Evolutionary conservation across 2,888 invertebrate genomes (phyloP).

Genomic region (Drosophila recens): DNA sequence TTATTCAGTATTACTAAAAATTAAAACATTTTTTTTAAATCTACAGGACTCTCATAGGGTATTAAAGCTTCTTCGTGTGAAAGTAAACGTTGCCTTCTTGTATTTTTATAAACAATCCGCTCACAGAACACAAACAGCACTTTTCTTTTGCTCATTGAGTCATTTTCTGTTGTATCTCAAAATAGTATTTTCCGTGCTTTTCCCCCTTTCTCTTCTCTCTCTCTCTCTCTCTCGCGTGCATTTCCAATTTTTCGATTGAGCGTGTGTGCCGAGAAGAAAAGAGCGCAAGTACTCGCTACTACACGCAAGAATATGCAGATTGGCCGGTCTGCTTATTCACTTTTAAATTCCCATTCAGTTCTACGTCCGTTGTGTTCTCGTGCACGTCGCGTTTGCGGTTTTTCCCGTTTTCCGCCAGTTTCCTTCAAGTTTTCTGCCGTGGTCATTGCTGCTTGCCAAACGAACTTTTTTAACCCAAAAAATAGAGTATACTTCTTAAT

Average conservation of each 20-base stretch:
- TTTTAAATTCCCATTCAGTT: slow-evolving; percentile 59
- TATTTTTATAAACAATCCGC: slow-evolving; percentile 11
- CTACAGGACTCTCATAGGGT: background rate
- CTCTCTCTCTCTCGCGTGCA: background rate
- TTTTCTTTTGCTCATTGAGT: slow-evolving; percentile 56
- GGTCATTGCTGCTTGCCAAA: slow-evolving; percentile 30
- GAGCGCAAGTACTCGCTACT: slow-evolving; percentile 30
- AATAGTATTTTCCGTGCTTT: slow-evolving; percentile 55
- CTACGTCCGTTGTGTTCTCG: slow-evolving; percentile 72
- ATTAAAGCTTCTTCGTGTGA: background rate
- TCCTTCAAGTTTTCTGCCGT: slow-evolving; percentile 29
- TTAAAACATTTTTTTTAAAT: background rate
- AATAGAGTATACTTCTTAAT: background rate
- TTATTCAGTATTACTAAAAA: too few relatives aligned
- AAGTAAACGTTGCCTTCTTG: background rate
- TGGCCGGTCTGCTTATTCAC: slow-evolving; percentile 27
- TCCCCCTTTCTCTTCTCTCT: slow-evolving; percentile 2
- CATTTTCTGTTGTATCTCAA: slow-evolving; percentile 45
- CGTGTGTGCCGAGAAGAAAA: slow-evolving; percentile 38
- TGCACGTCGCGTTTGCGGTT: slow-evolving; percentile 60
- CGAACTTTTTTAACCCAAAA: slow-evolving; percentile 1
- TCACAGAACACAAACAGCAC: slow-evolving; percentile 3
- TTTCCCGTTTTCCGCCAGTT: slow-evolving; percentile 30
- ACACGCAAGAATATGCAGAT: background rate
- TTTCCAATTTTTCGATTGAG: slow-evolving; percentile 43